These are phyloP conservation scores for Colostygia pectinataria DNA, from an alignment of 2,888 invertebrate genomes.

Conservation along the genomic window DNA sequence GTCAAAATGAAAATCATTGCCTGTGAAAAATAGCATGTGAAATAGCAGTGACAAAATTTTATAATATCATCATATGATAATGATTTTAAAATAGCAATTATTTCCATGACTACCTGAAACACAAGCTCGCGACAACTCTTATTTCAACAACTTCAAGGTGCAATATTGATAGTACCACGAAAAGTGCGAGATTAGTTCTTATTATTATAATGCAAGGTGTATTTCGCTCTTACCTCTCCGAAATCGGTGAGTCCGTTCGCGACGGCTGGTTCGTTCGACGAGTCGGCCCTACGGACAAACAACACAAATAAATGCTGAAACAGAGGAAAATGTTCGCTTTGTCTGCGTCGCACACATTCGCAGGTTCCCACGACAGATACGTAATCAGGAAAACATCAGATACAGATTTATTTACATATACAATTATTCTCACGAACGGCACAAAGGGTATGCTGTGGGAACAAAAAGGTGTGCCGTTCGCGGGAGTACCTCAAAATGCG, in stretches of 20 bases:
- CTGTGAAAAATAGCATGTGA: too few species aligned
- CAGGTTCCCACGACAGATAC: neutral
- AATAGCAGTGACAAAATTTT: too few species aligned
- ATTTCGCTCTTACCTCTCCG: slow-evolving; percentile 71
- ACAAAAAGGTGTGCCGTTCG: too few species aligned
- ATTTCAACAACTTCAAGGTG: neutral
- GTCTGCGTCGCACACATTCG: slow-evolving; percentile 30
- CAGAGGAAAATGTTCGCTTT: slow-evolving; percentile 45
- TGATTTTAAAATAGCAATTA: too few species aligned
- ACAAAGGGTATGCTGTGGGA: too few species aligned
- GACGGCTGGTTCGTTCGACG: slow-evolving; percentile 74
- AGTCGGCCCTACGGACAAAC: slow-evolving; percentile 77
- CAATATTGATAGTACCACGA: neutral
- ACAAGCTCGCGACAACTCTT: neutral
- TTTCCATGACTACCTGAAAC: neutral
- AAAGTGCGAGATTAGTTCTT: neutral
- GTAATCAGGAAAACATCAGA: too few species aligned
- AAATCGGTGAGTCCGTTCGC: slow-evolving; percentile 78
- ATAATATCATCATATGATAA: too few species aligned
- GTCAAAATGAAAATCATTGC: too few species aligned
- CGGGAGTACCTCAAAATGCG: too few species aligned
- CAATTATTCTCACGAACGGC: too few species aligned
- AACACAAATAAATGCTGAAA: slow-evolving; percentile 64
- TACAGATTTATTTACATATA: too few species aligned
- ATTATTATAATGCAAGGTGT: neutral